These are phyloP conservation scores for Sminthopsis crassicaudata DNA, from an alignment of 2,113 vertebrate species.

Conservation along the genomic window DNA sequence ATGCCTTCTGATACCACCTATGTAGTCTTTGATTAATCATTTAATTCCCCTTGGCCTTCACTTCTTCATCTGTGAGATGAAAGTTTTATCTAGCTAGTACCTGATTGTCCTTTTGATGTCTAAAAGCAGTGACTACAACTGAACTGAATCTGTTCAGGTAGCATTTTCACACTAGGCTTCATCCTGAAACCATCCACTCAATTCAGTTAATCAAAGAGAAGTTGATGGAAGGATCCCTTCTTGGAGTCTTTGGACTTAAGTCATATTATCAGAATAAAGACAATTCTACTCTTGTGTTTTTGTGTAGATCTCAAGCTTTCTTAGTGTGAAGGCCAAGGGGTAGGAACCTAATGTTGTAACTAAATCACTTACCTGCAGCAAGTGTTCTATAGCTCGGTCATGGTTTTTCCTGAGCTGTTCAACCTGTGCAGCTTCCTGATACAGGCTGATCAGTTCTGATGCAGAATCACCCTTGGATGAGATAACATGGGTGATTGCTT, in stretches of 20 bases:
- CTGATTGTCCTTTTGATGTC: neutral
- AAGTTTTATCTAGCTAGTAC: neutral
- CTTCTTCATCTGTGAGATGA: neutral
- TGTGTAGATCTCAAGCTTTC: conserved; percentile 9
- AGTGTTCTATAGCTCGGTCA: conserved; percentile 65
- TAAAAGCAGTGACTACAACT: neutral
- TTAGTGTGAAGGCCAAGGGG: neutral
- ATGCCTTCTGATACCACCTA: neutral
- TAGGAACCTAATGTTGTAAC: neutral
- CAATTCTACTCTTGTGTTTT: neutral
- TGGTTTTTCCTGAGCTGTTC: conserved; percentile 73
- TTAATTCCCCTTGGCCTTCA: neutral
- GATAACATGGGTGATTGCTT: conserved; percentile 55
- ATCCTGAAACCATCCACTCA: neutral
- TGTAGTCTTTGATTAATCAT: neutral
- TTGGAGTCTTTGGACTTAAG: neutral
- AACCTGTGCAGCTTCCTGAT: conserved; percentile 69
- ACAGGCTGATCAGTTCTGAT: conserved; percentile 70
- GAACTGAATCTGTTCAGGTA: neutral
- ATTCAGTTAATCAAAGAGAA: neutral
- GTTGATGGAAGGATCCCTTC: neutral
- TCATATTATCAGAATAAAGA: neutral
- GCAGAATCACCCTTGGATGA: conserved; percentile 59
- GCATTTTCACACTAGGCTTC: neutral
- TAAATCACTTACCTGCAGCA: conserved; percentile 72